phyloP scores from a whole-genome alignment of 2,888 invertebrate genomes.

The Spodoptera picta region DNA sequence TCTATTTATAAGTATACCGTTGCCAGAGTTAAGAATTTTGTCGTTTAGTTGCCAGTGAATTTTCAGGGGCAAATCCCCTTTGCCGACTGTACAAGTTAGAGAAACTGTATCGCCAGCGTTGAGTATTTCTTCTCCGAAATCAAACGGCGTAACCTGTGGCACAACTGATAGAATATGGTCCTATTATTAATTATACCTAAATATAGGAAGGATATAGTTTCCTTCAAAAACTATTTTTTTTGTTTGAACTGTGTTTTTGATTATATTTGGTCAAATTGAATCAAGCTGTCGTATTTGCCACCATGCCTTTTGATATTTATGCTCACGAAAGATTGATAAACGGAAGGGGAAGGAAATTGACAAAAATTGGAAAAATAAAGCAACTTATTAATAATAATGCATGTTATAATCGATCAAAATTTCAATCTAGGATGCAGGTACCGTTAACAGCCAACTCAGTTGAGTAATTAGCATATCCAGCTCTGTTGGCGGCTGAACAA shows the following conservation, averaged over 20 bases:
- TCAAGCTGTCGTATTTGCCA: not conserved
- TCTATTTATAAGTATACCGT: constrained; percentile 89
- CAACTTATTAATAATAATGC: constrained; percentile 39
- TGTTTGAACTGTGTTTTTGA: not conserved
- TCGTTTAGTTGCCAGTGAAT: constrained; percentile 92
- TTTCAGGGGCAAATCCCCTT: constrained; percentile 92
- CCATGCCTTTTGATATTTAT: constrained; percentile 1
- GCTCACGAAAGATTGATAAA: constrained; percentile 1
- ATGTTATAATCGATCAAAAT: constrained; percentile 30
- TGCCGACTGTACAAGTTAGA: constrained; percentile 91
- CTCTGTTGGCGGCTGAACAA: constrained; percentile 91
- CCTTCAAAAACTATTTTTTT: no score
- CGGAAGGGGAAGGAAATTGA: constrained; percentile 19
- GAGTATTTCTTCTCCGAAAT: constrained; percentile 92
- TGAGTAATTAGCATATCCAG: constrained; percentile 91
- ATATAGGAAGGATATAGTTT: not conserved
- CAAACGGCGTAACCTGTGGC: constrained; percentile 94
- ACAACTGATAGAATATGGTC: constrained; percentile 87
- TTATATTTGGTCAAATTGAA: constrained; percentile 1
- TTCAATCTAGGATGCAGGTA: constrained; percentile 71
- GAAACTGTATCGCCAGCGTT: constrained; percentile 93
- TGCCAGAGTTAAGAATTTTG: constrained; percentile 81
- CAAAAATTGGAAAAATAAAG: constrained; percentile 33
- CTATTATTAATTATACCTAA: constrained; percentile 27
- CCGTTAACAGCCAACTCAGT: constrained; percentile 92